These are phyloP conservation scores for Drosophila tani DNA, from an alignment of 1,140 invertebrate genomes.

Conservation along the genomic window DNA sequence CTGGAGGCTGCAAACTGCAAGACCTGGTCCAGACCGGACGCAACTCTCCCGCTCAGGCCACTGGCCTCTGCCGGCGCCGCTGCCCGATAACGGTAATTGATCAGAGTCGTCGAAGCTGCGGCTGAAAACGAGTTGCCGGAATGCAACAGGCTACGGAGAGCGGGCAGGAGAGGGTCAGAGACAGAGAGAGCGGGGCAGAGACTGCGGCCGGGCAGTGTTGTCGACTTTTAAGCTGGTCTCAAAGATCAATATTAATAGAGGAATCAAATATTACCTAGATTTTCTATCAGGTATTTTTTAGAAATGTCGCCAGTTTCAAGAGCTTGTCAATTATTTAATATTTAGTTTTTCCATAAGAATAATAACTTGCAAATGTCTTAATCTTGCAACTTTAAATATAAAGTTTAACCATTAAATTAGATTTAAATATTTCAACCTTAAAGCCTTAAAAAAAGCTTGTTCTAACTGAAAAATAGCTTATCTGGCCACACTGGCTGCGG, in stretches of 20 bases:
- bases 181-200: conserved; percentile 1
- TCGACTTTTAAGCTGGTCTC: not conserved
- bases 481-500: not conserved
- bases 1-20: conserved; percentile 25
- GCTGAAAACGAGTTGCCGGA: conserved; percentile 73
- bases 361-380: too few species aligned
- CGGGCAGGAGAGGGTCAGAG: not conserved
- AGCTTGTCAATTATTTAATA: too few species aligned
- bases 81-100: conserved; percentile 73
- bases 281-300: too few species aligned
- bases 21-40: conserved; percentile 24
- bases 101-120: conserved; percentile 46
- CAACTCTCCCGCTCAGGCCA: conserved; percentile 33
- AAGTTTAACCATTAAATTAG: too few species aligned
- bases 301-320: too few species aligned
- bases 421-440: too few species aligned
- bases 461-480: not conserved
- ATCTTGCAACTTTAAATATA: too few species aligned
- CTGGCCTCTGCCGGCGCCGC: conserved; percentile 39
- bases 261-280: not conserved
- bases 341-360: too few species aligned
- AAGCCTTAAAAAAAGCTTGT: not conserved
- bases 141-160: conserved; percentile 53
- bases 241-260: not conserved
- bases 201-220: conserved; percentile 9